phyloP scores from a whole-genome alignment of 2,888 invertebrate genomes.

The Mactromeris polynyma region DNA sequence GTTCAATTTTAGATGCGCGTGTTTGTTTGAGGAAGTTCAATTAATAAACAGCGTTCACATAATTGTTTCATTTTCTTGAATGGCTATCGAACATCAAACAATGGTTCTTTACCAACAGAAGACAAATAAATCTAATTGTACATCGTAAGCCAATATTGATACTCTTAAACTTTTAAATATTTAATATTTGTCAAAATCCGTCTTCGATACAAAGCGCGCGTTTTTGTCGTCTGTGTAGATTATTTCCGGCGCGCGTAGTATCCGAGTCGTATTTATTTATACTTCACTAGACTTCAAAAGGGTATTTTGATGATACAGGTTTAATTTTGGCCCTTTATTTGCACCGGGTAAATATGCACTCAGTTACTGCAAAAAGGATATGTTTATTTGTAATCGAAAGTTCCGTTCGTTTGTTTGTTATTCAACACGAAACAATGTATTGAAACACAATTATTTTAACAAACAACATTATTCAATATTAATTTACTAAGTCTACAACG shows the following conservation, averaged over 20 bases:
- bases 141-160: slow-evolving; percentile 4
- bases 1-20: not conserved
- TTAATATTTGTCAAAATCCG: slow-evolving; percentile 13
- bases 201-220: not conserved
- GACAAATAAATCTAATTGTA: not conserved
- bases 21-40: not conserved
- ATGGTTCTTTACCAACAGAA: not conserved
- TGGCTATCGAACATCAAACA: not conserved
- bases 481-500: not conserved
- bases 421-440: not conserved
- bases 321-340: not conserved
- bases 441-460: not conserved
- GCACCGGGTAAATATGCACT: not conserved
- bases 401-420: not conserved
- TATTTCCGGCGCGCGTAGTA: not conserved
- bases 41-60: not conserved
- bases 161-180: slow-evolving; percentile 11
- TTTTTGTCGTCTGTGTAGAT: not conserved
- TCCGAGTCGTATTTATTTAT: not conserved
- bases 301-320: not conserved
- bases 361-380: not conserved
- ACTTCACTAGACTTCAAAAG: not conserved
- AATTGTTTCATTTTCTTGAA: not conserved
- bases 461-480: not conserved
- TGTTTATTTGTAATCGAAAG: not conserved